Evolutionary conservation across 2,113 vertebrate genomes (phyloP).

Genomic region (Manacus vitellinus): DNA sequence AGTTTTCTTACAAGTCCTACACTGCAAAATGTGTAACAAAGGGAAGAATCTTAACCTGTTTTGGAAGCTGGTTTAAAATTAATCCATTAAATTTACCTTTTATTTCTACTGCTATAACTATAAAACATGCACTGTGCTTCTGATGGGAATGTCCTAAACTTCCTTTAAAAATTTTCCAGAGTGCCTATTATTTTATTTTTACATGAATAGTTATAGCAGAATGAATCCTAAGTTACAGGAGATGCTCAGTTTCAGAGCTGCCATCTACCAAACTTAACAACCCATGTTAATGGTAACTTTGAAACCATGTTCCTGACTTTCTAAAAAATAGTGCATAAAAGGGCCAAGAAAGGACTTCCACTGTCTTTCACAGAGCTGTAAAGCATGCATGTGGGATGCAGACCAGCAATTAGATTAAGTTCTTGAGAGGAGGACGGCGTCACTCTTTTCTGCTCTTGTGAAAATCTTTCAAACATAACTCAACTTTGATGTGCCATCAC

Average conservation of each 20-base stretch:
- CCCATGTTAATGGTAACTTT: not conserved
- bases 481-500: not conserved
- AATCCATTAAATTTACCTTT: not conserved
- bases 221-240: not conserved
- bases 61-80: not conserved
- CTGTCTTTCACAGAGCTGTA: not conserved
- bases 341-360: not conserved
- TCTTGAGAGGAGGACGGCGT: not conserved
- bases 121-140: not conserved
- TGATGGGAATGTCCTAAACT: not conserved
- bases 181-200: conserved; percentile 8
- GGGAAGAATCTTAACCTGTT: not conserved
- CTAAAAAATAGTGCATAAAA: not conserved
- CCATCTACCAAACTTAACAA: not conserved
- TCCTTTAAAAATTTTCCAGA: not conserved
- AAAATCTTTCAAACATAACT: not conserved
- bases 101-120: not conserved
- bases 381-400: not conserved
- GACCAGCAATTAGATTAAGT: not conserved
- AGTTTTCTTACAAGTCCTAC: not conserved
- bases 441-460: not conserved
- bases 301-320: not conserved
- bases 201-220: not conserved
- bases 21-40: not conserved
- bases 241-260: not conserved